phyloP scores from a whole-genome alignment of 2,113 vertebrate species.

The Typhlomys cinereus region DNA sequence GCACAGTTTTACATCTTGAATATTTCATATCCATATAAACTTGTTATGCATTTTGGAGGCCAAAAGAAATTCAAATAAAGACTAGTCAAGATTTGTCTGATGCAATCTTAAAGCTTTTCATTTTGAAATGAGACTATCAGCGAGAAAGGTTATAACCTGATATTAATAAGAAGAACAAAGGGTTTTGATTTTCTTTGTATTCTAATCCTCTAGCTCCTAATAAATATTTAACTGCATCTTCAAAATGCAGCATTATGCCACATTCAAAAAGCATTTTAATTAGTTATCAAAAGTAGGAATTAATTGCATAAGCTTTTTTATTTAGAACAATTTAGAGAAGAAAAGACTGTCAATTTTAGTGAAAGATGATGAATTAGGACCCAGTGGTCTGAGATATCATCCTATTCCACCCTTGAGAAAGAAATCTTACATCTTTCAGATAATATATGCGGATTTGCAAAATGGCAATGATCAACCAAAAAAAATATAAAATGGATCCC shows the following conservation, averaged over 20 bases:
- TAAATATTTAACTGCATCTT: constrained; percentile 48
- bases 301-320: constrained; percentile 15
- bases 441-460: constrained; percentile 10
- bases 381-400: background rate
- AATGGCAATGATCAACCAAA: background rate
- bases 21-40: background rate
- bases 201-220: constrained; percentile 6
- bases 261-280: constrained; percentile 38
- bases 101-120: background rate
- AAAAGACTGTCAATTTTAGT: background rate
- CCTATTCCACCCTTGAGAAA: background rate
- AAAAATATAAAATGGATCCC: background rate
- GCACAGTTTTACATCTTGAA: background rate
- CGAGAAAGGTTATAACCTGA: constrained; percentile 21
- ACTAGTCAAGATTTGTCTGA: constrained; percentile 21
- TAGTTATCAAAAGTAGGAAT: constrained; percentile 46
- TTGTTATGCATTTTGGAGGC: constrained; percentile 5
- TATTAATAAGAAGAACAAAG: constrained; percentile 48
- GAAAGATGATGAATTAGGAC: background rate
- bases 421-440: background rate
- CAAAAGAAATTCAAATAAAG: constrained; percentile 13
- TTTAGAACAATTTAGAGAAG: background rate
- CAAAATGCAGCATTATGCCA: constrained; percentile 13
- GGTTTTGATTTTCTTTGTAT: constrained; percentile 38
- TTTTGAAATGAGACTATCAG: background rate